These are phyloP conservation scores for Drosophila recens DNA, from an alignment of 2,888 invertebrate genomes.

Conservation along the genomic window DNA sequence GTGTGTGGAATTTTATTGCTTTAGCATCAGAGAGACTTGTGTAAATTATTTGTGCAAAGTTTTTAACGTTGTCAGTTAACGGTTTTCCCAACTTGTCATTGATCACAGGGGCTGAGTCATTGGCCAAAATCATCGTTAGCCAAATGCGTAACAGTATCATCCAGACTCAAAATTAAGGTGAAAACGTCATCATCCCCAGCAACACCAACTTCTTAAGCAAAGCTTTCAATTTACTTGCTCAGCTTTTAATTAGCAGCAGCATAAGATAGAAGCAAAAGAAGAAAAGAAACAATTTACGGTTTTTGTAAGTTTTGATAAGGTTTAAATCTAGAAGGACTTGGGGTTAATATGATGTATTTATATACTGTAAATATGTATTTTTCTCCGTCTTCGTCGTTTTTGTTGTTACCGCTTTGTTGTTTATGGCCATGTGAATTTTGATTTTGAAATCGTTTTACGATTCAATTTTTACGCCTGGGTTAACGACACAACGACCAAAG, in stretches of 20 bases:
- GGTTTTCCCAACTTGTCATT: conserved; percentile 55
- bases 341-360: conserved; percentile 13
- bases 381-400: conserved; percentile 15
- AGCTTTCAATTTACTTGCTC: conserved; percentile 8
- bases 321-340: neutral
- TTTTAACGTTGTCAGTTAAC: conserved; percentile 63
- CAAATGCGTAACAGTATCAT: conserved; percentile 1
- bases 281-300: neutral
- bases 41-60: conserved; percentile 73
- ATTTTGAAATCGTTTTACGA: conserved; percentile 65
- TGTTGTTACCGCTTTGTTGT: conserved; percentile 26
- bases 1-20: conserved; percentile 66
- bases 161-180: conserved; percentile 29
- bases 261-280: conserved; percentile 19
- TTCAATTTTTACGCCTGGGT: conserved; percentile 57
- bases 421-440: conserved; percentile 57
- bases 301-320: conserved; percentile 63
- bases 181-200: neutral
- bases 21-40: conserved; percentile 51
- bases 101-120: conserved; percentile 58
- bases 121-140: conserved; percentile 24
- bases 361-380: conserved; percentile 20
- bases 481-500: conserved; percentile 42
- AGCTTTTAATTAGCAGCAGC: conserved; percentile 16
- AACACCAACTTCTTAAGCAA: conserved; percentile 7